Conservation (phyloP, 2,797 vertebrate genomes). For the Scyliorhinus canicula region DNA sequence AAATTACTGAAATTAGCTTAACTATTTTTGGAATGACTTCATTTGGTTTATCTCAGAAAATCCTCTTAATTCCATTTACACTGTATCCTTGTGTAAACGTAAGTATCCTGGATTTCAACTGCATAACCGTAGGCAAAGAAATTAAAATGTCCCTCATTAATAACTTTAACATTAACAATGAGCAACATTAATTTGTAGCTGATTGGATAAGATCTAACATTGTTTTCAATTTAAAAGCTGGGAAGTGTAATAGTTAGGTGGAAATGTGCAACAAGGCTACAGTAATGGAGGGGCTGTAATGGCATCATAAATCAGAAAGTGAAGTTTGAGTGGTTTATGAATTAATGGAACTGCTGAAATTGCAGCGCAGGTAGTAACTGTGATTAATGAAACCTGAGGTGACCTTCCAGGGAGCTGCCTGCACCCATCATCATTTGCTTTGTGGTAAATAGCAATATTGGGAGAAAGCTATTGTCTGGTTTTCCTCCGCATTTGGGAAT, state of each 20-base stretch:
- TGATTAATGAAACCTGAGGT: background rate
- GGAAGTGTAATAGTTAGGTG: background rate
- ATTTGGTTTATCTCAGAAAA: background rate
- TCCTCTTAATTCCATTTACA: slow-evolving; percentile 3
- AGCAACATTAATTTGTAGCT: background rate
- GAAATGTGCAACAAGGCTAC: background rate
- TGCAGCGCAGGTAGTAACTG: background rate
- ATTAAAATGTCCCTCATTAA: background rate
- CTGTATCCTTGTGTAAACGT: no score
- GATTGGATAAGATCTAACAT: background rate
- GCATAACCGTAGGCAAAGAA: background rate
- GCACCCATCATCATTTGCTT: background rate
- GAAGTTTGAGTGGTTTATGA: background rate
- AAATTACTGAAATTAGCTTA: background rate
- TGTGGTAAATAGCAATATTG: background rate
- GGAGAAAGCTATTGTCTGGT: background rate
- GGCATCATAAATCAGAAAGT: background rate
- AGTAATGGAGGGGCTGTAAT: background rate
- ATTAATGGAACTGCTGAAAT: background rate
- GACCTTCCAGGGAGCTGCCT: background rate
- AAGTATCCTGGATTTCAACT: background rate
- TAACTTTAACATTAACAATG: background rate
- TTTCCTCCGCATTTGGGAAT: background rate
- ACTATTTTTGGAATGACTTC: background rate
- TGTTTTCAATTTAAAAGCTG: background rate